Evolutionary conservation across 2,797 vertebrate genomes (phyloP).

Genomic region (Perdix hodgsoniae): DNA sequence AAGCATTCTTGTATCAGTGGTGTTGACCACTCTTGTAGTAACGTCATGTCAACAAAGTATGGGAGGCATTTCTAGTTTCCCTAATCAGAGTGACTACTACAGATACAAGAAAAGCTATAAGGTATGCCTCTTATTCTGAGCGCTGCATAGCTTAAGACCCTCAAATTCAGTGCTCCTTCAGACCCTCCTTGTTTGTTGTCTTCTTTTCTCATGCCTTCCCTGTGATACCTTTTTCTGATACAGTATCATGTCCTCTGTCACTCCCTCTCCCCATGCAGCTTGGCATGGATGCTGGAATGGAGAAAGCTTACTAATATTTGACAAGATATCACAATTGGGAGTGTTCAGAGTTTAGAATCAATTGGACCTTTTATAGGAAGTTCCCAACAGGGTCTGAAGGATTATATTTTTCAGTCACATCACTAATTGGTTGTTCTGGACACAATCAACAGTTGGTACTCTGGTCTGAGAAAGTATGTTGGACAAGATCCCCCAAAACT

Average conservation of each 20-base stretch:
- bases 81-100: neutral
- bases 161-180: neutral
- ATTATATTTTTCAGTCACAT: neutral
- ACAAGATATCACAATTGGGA: neutral
- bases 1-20: neutral
- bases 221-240: neutral
- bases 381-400: neutral
- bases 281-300: neutral
- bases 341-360: neutral
- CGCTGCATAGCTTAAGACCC: neutral
- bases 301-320: neutral
- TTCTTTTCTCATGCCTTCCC: neutral
- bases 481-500: conserved; percentile 8
- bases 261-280: neutral
- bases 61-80: conserved; percentile 10
- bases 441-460: neutral
- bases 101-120: neutral
- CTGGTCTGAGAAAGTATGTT: conserved; percentile 35
- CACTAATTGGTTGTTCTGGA: neutral
- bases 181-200: neutral
- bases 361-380: neutral
- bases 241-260: neutral
- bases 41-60: neutral
- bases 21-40: neutral
- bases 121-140: neutral